Evolutionary conservation across 2,113 vertebrate species (phyloP), one percentile per base, ranked within the genome.

Genomic region (Microcebus ravelobensis): DNA sequence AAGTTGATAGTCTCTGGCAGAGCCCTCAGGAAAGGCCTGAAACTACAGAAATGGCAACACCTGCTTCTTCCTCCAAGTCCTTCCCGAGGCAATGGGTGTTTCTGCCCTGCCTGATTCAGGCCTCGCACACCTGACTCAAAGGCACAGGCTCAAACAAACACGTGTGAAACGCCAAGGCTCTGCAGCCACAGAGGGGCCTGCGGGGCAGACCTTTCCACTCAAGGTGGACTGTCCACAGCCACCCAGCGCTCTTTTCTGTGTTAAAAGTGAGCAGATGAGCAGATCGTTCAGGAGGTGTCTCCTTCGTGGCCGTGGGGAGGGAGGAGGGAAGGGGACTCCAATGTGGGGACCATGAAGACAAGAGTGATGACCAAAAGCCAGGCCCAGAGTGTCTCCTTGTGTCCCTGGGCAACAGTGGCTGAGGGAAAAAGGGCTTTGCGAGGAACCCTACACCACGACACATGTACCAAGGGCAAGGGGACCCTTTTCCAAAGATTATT

Each of bases 401-500:
- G 48, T 95, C 57, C 81, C 94, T 93, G 85, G 94, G 87, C 31
- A 91, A 57, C 39, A 36, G 4, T 18, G 48, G 21, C 73, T 52
- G 74, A 79, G 52, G 73, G 63, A 31, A 87, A 63, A 23, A 29
- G 63, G 50, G 7, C 34, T 57, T 57, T 36, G 52, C 61, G 31
- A 82, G 55, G 76, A 84, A 59, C 7, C 18, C n/a, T 13, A 57
- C 4, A 57, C 55, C 45, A 17, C 2, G 71, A 84, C 81, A 36
- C 8, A 31, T 0, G 14, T 52, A 67, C 67, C 39, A 63, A n/a
- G 21, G 31, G 9, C 31, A 42, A 84, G 65, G 8, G 23, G 57
- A 65, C 25, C 36, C 83, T 76, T 74, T 48, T 25, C 45, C 55
- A 39, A 96, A 95, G 42, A 68, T 61, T 39, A 65, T 95, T 94